A percentile compares a stretch with the other conserved stretches of the same genome.
Conservation (phyloP, 2,888 invertebrate genomes). For the Pemphredon lugubris region DNA sequence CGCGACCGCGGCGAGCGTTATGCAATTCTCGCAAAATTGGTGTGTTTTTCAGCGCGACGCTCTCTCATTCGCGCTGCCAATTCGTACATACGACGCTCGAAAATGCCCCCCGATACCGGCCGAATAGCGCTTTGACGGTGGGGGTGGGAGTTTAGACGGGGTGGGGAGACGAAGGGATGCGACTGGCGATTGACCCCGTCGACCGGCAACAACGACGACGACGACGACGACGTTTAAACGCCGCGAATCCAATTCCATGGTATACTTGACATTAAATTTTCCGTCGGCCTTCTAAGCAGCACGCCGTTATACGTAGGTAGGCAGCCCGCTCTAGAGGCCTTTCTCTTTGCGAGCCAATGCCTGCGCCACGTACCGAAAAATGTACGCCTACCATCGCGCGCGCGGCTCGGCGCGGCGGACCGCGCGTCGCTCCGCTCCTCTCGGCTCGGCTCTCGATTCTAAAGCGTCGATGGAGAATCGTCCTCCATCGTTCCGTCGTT, state of each 20-base stretch:
- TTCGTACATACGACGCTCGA: too few relatives aligned
- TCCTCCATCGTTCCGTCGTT: not conserved
- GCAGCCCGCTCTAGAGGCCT: slow-evolving; percentile 65
- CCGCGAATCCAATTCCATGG: slow-evolving; percentile 70
- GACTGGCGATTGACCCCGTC: too few relatives aligned
- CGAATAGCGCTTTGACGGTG: too few relatives aligned
- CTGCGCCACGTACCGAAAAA: slow-evolving; percentile 75
- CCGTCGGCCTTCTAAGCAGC: slow-evolving; percentile 75
- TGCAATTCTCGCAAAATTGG: slow-evolving; percentile 65
- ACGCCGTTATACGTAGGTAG: slow-evolving; percentile 46
- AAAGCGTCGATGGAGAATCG: slow-evolving; percentile 17
- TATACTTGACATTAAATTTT: slow-evolving; percentile 80
- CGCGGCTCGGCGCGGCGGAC: not conserved
- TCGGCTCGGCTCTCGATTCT: slow-evolving; percentile 28
- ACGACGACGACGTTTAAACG: slow-evolving; percentile 19
- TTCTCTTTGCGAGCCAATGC: slow-evolving; percentile 77
- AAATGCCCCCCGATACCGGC: too few relatives aligned
- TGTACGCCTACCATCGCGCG: slow-evolving; percentile 70
- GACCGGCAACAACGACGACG: too few relatives aligned
- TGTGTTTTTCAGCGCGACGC: slow-evolving; percentile 15
- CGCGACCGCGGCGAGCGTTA: slow-evolving; percentile 29
- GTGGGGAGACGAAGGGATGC: too few relatives aligned
- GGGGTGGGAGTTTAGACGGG: too few relatives aligned
- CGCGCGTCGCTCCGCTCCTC: too few relatives aligned
- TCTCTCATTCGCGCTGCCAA: too few relatives aligned